phyloP scores from a whole-genome alignment of 2,797 vertebrate genomes.

The Acipenser oxyrinchus region DNA sequence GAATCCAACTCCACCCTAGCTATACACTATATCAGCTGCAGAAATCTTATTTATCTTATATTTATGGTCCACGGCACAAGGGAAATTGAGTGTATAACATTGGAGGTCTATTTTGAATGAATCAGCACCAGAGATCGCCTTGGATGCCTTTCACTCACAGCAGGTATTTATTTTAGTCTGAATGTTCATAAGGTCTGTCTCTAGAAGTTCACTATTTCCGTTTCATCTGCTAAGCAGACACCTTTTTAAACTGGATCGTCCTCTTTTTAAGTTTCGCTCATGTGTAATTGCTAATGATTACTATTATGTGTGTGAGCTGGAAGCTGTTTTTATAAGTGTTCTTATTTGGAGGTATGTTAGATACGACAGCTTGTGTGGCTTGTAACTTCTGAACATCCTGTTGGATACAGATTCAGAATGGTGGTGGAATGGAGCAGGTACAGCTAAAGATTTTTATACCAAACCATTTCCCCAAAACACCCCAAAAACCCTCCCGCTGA shows the following conservation, averaged over 20 bases:
- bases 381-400: no score
- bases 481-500: no score
- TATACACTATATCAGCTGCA: constrained; percentile 46
- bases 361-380: no score
- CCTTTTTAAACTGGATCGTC: constrained; percentile 39
- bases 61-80: constrained; percentile 56
- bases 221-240: constrained; percentile 36
- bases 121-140: constrained; percentile 56
- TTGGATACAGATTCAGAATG: no score
- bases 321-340: no score
- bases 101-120: constrained; percentile 63
- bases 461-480: no score
- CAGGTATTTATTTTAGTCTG: constrained; percentile 50
- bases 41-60: constrained; percentile 66
- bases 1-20: constrained; percentile 64
- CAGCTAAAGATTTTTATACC: no score
- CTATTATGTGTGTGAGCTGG: no score
- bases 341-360: no score
- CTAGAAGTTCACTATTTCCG: constrained; percentile 44
- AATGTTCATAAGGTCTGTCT: constrained; percentile 32
- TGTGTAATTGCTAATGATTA: constrained; percentile 35
- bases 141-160: constrained; percentile 41
- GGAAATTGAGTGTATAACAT: constrained; percentile 67
- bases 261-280: constrained; percentile 33
- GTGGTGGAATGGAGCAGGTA: no score